phyloP scores from a whole-genome alignment of 2,888 invertebrate species.

The Drosophila fungiperda region DNA sequence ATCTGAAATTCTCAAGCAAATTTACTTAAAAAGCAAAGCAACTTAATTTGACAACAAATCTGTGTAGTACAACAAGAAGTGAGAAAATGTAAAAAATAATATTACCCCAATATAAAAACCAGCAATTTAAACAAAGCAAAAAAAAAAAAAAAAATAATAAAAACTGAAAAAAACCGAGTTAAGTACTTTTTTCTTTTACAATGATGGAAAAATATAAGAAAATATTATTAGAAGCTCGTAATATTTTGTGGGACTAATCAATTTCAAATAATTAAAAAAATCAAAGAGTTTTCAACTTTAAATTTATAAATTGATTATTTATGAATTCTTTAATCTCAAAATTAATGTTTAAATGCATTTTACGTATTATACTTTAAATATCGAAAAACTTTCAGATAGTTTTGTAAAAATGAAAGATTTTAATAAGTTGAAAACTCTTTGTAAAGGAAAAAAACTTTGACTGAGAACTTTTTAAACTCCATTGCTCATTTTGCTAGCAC shows the following conservation, averaged over 20 bases:
- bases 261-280: not conserved
- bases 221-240: constrained; percentile 6
- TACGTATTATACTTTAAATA: not conserved
- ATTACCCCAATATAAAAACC: constrained; percentile 18
- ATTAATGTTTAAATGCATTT: constrained; percentile 36
- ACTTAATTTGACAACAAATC: constrained; percentile 6
- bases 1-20: constrained; percentile 45
- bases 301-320: not conserved
- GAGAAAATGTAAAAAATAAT: constrained; percentile 28
- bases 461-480: constrained; percentile 30
- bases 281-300: not conserved
- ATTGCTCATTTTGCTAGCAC: constrained; percentile 61
- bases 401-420: not conserved
- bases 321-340: not conserved
- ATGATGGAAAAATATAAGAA: not conserved
- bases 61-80: constrained; percentile 12
- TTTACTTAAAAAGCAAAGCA: constrained; percentile 13
- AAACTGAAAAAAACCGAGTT: constrained; percentile 44
- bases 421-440: constrained; percentile 15
- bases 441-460: not conserved
- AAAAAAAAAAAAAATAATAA: constrained; percentile 33
- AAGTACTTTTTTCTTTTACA: not conserved
- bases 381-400: not conserved
- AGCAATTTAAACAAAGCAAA: not conserved
- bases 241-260: constrained; percentile 19